Evolutionary conservation across 2,797 vertebrate species (phyloP).

Genomic region (Alauda arvensis): DNA sequence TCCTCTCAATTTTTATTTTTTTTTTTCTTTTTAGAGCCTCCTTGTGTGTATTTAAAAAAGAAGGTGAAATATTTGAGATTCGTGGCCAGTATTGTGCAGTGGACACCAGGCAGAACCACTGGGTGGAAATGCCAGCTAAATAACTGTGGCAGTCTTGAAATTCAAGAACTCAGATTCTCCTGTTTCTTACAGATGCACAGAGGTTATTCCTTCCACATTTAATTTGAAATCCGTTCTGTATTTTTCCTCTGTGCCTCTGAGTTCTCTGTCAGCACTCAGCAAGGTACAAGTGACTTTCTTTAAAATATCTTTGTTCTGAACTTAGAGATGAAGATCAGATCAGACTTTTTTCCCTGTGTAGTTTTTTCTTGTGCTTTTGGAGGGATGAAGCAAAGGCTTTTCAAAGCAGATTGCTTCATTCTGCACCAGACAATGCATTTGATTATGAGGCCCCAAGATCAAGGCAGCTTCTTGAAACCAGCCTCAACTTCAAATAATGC

Average conservation of each 20-base stretch:
- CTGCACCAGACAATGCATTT: conserved; percentile 18
- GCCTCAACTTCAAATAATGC: background rate
- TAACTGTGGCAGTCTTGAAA: background rate
- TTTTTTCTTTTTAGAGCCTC: rapidly evolving
- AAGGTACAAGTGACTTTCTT: background rate
- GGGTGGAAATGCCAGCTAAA: background rate
- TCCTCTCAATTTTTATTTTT: background rate
- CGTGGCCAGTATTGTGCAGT: rapidly evolving
- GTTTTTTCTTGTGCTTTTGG: background rate
- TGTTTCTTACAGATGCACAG: background rate
- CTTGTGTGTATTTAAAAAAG: background rate
- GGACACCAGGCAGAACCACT: background rate
- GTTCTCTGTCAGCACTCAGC: background rate
- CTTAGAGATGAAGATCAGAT: background rate
- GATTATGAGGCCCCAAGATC: conserved; percentile 25
- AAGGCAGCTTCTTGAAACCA: background rate
- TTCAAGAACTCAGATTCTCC: background rate
- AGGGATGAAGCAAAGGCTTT: background rate
- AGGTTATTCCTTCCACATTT: background rate
- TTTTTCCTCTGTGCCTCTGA: background rate
- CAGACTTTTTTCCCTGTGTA: background rate
- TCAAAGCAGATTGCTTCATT: conserved; percentile 2
- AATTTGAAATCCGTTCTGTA: background rate
- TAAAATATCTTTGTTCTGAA: background rate
- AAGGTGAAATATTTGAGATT: background rate